Percentiles rank a stretch among this genome's conserved stretches.
These are phyloP conservation scores for Lepidocyrtoides sp. DNA, from an alignment of 2,888 invertebrate species.

Conservation along the genomic window DNA sequence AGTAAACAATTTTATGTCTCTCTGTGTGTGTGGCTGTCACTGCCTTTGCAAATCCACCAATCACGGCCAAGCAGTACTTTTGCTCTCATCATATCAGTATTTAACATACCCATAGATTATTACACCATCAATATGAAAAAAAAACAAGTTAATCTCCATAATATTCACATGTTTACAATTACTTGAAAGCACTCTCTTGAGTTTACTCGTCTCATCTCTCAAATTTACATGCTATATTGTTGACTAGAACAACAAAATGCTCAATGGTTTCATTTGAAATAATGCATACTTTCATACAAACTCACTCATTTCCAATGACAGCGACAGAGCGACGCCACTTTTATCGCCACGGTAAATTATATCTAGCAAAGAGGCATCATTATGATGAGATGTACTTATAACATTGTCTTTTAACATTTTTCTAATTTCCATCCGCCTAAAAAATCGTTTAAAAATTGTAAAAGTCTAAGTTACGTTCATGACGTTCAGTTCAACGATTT, in stretches of 20 bases:
- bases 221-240: neutral
- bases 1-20: neutral
- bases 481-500: neutral
- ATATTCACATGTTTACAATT: neutral
- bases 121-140: neutral
- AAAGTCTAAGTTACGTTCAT: neutral
- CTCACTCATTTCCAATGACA: constrained; percentile 17
- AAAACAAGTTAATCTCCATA: neutral
- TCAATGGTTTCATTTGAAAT: neutral
- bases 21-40: constrained; percentile 58
- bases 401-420: no score
- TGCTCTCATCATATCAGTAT: no score
- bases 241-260: neutral
- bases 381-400: no score
- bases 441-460: neutral
- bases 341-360: constrained; percentile 43
- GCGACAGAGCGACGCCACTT: constrained; percentile 63
- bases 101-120: no score
- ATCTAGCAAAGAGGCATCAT: neutral
- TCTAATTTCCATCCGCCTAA: neutral
- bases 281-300: neutral
- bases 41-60: constrained; percentile 37
- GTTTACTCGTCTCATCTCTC: no score
- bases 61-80: neutral
- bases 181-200: neutral